Evolutionary conservation across 2,888 invertebrate species (phyloP), one percentile per base, ranked within the genome.

Genomic region (Erebia palarica): DNA sequence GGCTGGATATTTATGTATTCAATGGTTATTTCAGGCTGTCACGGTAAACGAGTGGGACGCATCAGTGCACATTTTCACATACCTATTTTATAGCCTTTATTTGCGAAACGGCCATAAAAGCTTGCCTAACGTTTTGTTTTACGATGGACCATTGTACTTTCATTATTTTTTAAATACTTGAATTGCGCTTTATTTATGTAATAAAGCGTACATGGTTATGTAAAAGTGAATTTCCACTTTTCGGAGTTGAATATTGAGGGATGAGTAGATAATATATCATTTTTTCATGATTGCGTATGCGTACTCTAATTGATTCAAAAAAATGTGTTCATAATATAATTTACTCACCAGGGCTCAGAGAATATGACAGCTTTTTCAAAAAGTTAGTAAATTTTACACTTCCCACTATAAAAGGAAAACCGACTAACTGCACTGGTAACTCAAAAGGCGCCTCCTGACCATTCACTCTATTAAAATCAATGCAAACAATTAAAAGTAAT

Each of bases 391-490:
- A 87, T 77, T 96, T 94, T 13, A 97, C 97, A 44, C 96, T 96
- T 9, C 96, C 88, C 66, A 97, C 95, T 78, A 97, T 97, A 73
- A 97, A 95, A 0, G 97, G 97, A 82, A 97, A 97, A 42, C 97
- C 97, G 55, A 97, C 94, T 70, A 97, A 90, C 82, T 97, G 97
- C n/a, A 97, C 97, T 13, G 97, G 97, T 63, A 96, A 82, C 78
- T 96, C 95, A 80, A 96, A 96, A 3, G 94, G 80, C 9, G 95
- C 94, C 77, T 94, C 94, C 67, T 82, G 75, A 4, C 73, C 66
- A 68, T 67, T 70, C 59, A 76, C 68, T 65, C 75, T 60, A 65
- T 57, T 55, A 60, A 65, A 74, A 68, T 71, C 69, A 7, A 76
- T 27, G 27, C 73, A 70, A 63, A 80, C 74, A 44, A 78, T 55